These are phyloP conservation scores for Peromyscus nudipes DNA, from an alignment of 2,797 vertebrate genomes.

Conservation along the genomic window DNA sequence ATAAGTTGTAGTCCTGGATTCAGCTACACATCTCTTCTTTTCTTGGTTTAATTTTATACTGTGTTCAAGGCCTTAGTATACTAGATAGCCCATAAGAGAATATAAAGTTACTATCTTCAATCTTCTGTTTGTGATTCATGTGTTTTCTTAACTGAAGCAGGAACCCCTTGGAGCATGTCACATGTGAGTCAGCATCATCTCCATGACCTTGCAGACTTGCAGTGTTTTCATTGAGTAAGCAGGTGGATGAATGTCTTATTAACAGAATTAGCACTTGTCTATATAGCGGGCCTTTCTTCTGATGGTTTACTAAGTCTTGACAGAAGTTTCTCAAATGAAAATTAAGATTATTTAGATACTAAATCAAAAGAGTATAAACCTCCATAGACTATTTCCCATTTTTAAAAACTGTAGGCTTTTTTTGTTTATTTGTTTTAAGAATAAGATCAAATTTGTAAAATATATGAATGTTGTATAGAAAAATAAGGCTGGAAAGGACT, in stretches of 20 bases:
- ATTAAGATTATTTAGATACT: not conserved
- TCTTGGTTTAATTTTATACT: not conserved
- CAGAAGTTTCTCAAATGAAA: not conserved
- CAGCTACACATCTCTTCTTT: not conserved
- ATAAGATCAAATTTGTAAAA: not conserved
- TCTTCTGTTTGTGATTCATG: not conserved
- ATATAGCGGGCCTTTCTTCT: not conserved
- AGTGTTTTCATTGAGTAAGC: not conserved
- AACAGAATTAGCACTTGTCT: not conserved
- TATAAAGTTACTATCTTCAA: not conserved
- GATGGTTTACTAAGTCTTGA: not conserved
- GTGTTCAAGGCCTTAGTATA: not conserved
- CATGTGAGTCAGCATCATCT: not conserved
- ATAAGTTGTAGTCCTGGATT: not conserved
- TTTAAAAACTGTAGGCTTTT: not conserved
- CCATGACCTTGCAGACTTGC: not conserved
- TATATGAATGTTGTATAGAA: not conserved
- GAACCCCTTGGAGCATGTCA: not conserved
- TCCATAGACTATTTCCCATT: not conserved
- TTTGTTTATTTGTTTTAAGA: not conserved
- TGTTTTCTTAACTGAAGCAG: not conserved
- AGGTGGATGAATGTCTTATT: not conserved
- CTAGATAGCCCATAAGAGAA: not conserved
- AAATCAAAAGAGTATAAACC: not conserved
- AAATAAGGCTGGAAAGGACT: not conserved